Percentiles rank a stretch among this genome's conserved stretches.
These are phyloP conservation scores for Benthosema pterotum DNA, from an alignment of 2,797 vertebrate genomes.

Conservation along the genomic window DNA sequence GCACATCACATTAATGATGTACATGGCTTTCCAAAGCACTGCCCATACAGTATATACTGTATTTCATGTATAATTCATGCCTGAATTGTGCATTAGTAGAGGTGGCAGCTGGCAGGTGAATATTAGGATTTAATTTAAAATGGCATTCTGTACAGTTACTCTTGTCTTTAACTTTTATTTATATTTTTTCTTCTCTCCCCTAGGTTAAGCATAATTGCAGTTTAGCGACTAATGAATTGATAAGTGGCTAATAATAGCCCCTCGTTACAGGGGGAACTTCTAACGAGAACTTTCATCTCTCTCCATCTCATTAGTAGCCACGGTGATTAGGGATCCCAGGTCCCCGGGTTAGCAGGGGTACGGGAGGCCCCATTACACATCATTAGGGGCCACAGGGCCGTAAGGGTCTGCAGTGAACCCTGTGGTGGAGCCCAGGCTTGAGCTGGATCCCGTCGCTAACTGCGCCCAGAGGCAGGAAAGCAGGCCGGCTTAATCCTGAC, in stretches of 20 bases:
- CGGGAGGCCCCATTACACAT: slow-evolving; percentile 70
- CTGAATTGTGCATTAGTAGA: too few relatives aligned
- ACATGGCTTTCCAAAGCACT: background rate
- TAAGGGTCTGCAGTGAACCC: slow-evolving; percentile 55
- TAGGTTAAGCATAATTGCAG: slow-evolving; percentile 55
- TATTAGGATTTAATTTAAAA: too few relatives aligned
- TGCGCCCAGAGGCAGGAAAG: slow-evolving; percentile 22
- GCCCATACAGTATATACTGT: too few relatives aligned
- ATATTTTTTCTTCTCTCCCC: slow-evolving; percentile 30
- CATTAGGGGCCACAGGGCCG: slow-evolving; percentile 66
- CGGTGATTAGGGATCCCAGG: slow-evolving; percentile 65
- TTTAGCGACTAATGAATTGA: slow-evolving; percentile 69
- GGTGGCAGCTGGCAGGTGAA: too few relatives aligned
- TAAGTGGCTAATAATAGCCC: slow-evolving; percentile 68
- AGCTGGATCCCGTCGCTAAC: slow-evolving; percentile 44
- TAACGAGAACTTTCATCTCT: slow-evolving; percentile 71
- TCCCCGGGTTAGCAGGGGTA: slow-evolving; percentile 64
- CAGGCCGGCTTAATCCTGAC: slow-evolving; percentile 31
- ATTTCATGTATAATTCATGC: too few relatives aligned
- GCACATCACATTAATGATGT: background rate
- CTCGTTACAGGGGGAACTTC: slow-evolving; percentile 51
- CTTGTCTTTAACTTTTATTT: slow-evolving; percentile 1
- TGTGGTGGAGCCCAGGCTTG: slow-evolving; percentile 35
- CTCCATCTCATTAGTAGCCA: slow-evolving; percentile 73
- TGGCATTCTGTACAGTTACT: too few relatives aligned